phyloP scores from a whole-genome alignment of 2,113 vertebrate species.

The Caranx melampygus region DNA sequence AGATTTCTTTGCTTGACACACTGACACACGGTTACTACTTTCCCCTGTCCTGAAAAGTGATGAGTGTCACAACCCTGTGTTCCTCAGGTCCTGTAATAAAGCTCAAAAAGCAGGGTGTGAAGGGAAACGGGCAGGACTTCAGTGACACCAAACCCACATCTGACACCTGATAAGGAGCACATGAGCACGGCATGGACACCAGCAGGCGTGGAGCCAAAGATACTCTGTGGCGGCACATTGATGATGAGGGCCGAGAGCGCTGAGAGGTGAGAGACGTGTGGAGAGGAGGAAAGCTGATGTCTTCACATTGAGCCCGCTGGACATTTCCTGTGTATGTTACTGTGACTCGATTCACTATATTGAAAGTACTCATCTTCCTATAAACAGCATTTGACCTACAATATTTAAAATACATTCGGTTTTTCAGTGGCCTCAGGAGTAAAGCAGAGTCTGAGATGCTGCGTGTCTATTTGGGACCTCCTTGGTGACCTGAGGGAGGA shows the following conservation, averaged over 20 bases:
- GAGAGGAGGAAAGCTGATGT: constrained; percentile 56
- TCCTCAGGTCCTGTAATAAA: neutral
- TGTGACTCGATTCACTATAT: neutral
- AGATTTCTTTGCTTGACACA: neutral
- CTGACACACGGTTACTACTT: neutral
- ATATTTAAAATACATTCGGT: no score
- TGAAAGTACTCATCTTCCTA: neutral
- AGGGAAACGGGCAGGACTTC: constrained; percentile 45
- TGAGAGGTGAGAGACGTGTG: constrained; percentile 69
- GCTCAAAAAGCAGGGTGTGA: constrained; percentile 46
- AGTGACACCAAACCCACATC: constrained; percentile 68
- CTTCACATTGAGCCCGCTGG: constrained; percentile 56
- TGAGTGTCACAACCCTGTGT: neutral
- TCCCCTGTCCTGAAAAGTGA: neutral
- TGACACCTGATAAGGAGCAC: constrained; percentile 79
- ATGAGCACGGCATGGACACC: constrained; percentile 49
- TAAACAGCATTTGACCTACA: no score
- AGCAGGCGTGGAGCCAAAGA: constrained; percentile 66
- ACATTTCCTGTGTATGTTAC: constrained; percentile 32
- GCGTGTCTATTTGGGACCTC: no score
- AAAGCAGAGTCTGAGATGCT: no score
- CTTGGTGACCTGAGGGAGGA: no score
- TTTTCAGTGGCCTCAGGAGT: no score
- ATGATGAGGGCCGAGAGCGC: constrained; percentile 56
- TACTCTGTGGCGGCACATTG: constrained; percentile 50